Evolutionary conservation across 2,797 vertebrate genomes (phyloP), one percentile per base, ranked within the genome.

Genomic region (Arctocebus calabarensis): DNA sequence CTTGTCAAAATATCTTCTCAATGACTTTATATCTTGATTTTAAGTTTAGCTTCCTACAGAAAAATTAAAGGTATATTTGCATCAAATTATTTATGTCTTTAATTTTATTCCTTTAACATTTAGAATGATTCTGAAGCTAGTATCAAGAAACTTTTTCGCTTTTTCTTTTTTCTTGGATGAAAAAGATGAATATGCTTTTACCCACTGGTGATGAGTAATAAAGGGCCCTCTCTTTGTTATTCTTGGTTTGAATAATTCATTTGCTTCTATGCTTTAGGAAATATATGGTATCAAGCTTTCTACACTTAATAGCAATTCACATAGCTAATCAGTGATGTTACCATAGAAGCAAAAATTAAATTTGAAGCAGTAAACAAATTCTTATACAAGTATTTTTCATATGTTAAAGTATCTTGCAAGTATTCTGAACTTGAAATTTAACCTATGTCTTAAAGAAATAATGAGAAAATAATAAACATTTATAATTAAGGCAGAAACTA

Each of bases 331-430:
- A 43, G 23, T 77, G 66, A 84, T 22, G 81, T 87, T 91, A 79
- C 32, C 34, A 68, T 52, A 43, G 73, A 94, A 52, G 45, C 40
- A 84, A 87, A 89, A 68, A 68, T 89, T 74, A 95, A 91, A 91
- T 94, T 82, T 95, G 48, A 93, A 94, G 57, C 23, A 57, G 32
- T 86, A 96, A 97, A 87, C 73, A 85, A 83, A 79, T 97, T 74
- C 43, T 64, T 79, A 93, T 37, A 14, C 6, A 71, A 62, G 9
- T 91, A 75, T 57, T 95, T 95, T 55, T 79, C 68, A 23, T 40
- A 22, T 74, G 25, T n/a, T 86, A 40, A 90, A 75, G 12, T 77
- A 48, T 77, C 81, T 71, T 79, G 23, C 34, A 85, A 61, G 1
- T 62, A 89, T 88, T 94, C 19, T 92, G 25, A 94, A 75, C 59